Evolutionary conservation across 2,888 invertebrate genomes (phyloP).

Genomic region (Dryobotodes eremita): DNA sequence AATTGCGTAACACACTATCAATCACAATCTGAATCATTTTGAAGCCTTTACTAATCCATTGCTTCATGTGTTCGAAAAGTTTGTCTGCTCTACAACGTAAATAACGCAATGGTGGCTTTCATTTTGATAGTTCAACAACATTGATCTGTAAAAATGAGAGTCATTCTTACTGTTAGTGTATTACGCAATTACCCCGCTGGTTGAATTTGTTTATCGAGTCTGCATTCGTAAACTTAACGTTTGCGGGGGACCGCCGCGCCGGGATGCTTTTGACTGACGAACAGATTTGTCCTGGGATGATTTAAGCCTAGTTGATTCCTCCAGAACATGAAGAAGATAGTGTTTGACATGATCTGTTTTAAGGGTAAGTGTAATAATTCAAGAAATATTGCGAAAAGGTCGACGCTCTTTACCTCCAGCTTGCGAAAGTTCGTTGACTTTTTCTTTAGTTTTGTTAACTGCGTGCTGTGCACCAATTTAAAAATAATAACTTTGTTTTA

Average conservation of each 20-base stretch:
- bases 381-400: conserved; percentile 24
- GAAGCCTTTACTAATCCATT: no score
- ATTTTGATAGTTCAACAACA: no score
- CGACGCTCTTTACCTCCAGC: conserved; percentile 22
- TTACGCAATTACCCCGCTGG: neutral
- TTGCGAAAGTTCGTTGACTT: conserved; percentile 46
- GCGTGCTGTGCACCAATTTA: conserved; percentile 19
- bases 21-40: no score
- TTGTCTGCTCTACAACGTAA: no score
- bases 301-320: neutral
- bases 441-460: conserved; percentile 26
- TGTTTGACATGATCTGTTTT: neutral
- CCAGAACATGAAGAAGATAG: neutral
- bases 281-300: conserved; percentile 17
- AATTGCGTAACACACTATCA: no score
- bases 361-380: conserved; percentile 5
- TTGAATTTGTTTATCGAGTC: conserved; percentile 1
- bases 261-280: neutral
- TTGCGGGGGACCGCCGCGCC: neutral
- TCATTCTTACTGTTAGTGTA: no score
- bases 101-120: no score
- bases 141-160: no score
- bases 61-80: no score
- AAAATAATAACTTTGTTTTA: conserved; percentile 23
- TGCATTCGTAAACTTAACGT: conserved; percentile 17